Base-by-base conservation (phyloP, 2,888 invertebrate genomes). In the Aleiodes alternator region DNA sequence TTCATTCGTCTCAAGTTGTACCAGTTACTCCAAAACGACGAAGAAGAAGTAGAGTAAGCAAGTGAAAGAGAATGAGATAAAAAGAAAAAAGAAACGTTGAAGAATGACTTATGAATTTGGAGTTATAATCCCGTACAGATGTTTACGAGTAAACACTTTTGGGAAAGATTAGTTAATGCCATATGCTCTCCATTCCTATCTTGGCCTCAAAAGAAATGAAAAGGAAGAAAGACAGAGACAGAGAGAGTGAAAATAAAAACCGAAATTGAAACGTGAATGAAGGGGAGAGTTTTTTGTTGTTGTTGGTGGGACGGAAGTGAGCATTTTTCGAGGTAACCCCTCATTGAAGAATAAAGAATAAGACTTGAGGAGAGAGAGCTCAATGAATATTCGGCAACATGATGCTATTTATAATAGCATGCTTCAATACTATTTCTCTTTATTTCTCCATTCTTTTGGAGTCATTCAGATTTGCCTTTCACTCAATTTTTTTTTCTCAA, bases 141-240 rank as follows among this genome's bases (percentile, higher is more conserved):
- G 75, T 75, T 75, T 70, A 75, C 70, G 61, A 70, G 75, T 75
- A 75, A 75, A 75, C 75, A 75, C 70, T 61, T 72, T 66, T 31
- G 9, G 56, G 59, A 55, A 11, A 74, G 75, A 75, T 70, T 71
- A 69, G 66, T 68, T 53, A 31, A 76, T 57, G 72, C 61, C 75
- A 78, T 72, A 73, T 76, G 76, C 69, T 72, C 61, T 68, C 55
- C 59, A 53, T 53, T 69, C 51, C 43, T 38, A 71, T 72, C 69
- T 43, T 57, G 48, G 53, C 57, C n/a, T 73, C 57, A 48, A 53
- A 48, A 69, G 64, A 76, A 72, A 53, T 59, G 31, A 53, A 55
- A 69, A 57, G 38, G 38, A 69, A 72, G 53, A 72, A 56, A 66
- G 48, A 56, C 23, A 69, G 59, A 66, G 23, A 68, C 29, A 23